Percentiles rank a stretch among this genome's conserved stretches.
Conservation (phyloP, 2,888 invertebrate species). For the Lomographa bimaculata region DNA sequence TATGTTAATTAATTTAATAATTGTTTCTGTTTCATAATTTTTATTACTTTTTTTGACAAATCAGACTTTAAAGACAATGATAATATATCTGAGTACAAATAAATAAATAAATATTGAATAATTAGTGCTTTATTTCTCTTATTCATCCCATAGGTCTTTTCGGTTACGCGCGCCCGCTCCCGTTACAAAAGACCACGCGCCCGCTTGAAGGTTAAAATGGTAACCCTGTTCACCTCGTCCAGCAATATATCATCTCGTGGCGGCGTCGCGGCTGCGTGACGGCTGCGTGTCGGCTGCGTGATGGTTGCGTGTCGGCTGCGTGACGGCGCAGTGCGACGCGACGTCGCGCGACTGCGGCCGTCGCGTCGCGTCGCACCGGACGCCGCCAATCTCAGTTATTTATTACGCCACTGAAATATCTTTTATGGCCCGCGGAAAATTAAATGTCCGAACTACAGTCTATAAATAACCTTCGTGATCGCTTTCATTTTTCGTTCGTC, state of each 20-base stretch:
- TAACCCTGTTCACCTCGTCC: conserved; percentile 18
- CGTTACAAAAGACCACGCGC: no score
- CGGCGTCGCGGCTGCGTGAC: conserved; percentile 22
- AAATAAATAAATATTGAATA: no score
- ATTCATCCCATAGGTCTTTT: no score
- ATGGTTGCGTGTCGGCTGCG: conserved; percentile 14
- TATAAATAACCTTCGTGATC: conserved; percentile 25
- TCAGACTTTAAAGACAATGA: no score
- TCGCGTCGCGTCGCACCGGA: conserved; percentile 19
- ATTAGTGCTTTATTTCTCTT: no score
- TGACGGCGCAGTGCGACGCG: conserved; percentile 21
- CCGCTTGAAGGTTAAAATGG: conserved; percentile 10
- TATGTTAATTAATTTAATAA: no score
- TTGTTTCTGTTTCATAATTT: no score
- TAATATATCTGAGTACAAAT: no score
- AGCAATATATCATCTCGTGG: conserved; percentile 22
- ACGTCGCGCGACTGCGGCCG: conserved; percentile 23
- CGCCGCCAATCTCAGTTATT: conserved; percentile 32
- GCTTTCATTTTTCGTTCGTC: conserved; percentile 18
- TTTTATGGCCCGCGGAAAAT: conserved; percentile 31
- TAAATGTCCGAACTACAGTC: conserved; percentile 26
- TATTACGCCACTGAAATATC: conserved; percentile 28
- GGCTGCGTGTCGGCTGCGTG: conserved; percentile 17
- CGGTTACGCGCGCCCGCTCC: no score
- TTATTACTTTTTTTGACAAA: no score